Conservation (phyloP, 2,797 vertebrate genomes). For the Urocyon cinereoargenteus region DNA sequence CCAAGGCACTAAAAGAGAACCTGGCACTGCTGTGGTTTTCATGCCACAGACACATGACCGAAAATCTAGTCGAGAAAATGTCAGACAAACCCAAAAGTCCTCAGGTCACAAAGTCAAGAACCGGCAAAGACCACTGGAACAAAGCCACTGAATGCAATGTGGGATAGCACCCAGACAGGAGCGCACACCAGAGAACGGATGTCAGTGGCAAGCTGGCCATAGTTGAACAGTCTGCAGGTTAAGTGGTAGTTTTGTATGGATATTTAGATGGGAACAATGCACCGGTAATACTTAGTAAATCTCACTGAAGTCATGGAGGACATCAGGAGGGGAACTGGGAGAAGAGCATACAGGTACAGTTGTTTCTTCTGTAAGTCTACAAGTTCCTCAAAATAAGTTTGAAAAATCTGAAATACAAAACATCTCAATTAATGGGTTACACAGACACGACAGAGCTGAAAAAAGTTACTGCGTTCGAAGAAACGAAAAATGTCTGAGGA, state of each 20-base stretch:
- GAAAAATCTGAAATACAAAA: neutral
- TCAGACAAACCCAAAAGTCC: neutral
- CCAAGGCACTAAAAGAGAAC: rapidly evolving
- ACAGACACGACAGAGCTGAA: neutral
- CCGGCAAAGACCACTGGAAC: too few species aligned
- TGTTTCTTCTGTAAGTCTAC: neutral
- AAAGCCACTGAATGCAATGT: rapidly evolving
- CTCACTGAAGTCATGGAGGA: neutral
- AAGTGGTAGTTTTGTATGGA: neutral
- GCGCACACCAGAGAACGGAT: too few species aligned
- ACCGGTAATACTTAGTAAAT: rapidly evolving
- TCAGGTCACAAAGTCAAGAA: neutral
- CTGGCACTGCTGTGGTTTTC: rapidly evolving
- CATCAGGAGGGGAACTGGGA: neutral
- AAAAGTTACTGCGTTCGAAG: neutral
- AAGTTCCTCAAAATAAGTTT: neutral
- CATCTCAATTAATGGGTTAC: neutral
- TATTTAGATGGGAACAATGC: neutral
- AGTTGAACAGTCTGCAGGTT: neutral
- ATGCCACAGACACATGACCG: rapidly evolving
- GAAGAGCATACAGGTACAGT: neutral
- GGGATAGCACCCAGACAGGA: neutral
- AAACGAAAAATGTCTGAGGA: neutral
- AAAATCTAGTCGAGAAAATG: rapidly evolving
- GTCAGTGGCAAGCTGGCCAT: neutral